Percentiles rank a stretch among this genome's conserved stretches.
Conservation (phyloP, 2,113 vertebrate genomes). For the Bombycilla garrulus region DNA sequence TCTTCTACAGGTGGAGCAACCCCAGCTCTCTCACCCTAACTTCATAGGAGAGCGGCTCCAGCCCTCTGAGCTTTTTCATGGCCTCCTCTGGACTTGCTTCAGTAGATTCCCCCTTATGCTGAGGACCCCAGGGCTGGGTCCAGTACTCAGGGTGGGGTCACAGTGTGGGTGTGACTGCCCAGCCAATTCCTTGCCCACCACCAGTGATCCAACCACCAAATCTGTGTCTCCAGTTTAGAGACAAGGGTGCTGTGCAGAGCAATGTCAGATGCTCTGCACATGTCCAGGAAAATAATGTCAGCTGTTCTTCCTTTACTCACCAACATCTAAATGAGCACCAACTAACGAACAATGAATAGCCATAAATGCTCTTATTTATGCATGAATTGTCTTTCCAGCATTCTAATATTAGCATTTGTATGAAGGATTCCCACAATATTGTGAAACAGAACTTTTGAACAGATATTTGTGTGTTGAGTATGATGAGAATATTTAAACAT, state of each 20-base stretch:
- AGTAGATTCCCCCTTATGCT: background rate
- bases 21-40: background rate
- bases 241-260: background rate
- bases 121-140: background rate
- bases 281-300: background rate
- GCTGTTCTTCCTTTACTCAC: background rate
- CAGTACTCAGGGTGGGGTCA: background rate
- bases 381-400: background rate
- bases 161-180: background rate
- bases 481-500: background rate
- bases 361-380: background rate
- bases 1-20: background rate
- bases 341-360: background rate
- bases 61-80: background rate
- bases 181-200: background rate
- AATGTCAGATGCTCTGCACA: rapidly evolving
- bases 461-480: background rate
- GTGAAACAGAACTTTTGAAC: background rate
- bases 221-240: background rate
- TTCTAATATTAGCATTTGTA: background rate
- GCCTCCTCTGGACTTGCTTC: background rate
- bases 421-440: background rate
- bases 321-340: background rate
- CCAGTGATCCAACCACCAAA: background rate
- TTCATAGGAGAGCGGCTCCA: background rate